Evolutionary conservation across 2,113 vertebrate genomes (phyloP).

Genomic region (Podarcis muralis): DNA sequence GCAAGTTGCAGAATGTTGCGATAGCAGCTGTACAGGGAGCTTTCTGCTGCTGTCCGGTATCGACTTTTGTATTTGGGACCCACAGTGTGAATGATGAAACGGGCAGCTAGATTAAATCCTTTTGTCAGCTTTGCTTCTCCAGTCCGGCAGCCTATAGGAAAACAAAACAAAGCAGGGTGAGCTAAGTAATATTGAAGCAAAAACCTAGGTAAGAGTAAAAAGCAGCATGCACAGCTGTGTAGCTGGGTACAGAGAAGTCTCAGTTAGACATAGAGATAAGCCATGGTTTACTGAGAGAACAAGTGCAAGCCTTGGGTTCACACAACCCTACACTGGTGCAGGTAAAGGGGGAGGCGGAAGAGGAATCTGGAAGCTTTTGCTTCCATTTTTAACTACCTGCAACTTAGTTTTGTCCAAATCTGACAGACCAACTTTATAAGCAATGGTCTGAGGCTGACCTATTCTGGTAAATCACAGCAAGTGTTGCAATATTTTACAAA

Average conservation of each 20-base stretch:
- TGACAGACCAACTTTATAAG: not conserved
- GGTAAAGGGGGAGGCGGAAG: too few relatives aligned
- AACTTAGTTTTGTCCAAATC: not conserved
- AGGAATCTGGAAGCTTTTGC: not conserved
- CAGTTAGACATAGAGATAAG: not conserved
- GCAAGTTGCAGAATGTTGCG: slow-evolving; percentile 91
- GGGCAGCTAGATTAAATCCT: slow-evolving; percentile 91
- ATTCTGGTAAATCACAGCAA: not conserved
- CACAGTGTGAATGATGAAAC: slow-evolving; percentile 97
- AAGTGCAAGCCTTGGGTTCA: not conserved
- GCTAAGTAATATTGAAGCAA: not conserved
- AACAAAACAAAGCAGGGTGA: not conserved
- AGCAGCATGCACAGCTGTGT: not conserved
- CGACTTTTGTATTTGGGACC: slow-evolving; percentile 95
- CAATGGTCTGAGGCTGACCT: not conserved
- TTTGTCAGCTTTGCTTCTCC: slow-evolving; percentile 96
- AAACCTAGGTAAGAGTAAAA: not conserved
- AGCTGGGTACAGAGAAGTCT: not conserved
- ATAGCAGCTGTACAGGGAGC: slow-evolving; percentile 95
- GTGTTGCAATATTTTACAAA: not conserved
- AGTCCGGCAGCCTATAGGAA: slow-evolving; percentile 88
- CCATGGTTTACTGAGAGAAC: not conserved
- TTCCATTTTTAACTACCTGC: not conserved
- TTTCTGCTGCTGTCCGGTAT: slow-evolving; percentile 95
- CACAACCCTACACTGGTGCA: not conserved